Base-by-base conservation (phyloP, 2,113 vertebrate species). In the Perca fluviatilis region DNA sequence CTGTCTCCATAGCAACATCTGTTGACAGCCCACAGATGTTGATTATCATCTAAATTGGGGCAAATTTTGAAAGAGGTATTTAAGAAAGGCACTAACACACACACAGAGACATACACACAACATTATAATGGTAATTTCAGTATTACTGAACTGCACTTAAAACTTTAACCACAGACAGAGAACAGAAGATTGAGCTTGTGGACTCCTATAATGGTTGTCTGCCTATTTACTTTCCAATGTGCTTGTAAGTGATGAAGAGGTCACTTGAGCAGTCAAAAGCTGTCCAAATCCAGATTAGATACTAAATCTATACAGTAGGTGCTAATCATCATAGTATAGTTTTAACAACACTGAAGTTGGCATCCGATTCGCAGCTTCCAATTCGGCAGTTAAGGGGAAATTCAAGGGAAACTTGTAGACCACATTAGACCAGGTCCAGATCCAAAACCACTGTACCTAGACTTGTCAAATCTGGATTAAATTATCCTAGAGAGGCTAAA, bases 1-100 rank as follows among this genome's bases (percentile, higher is more conserved):
- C 82, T 0, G 77, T 84, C 68, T 80, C 88, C 84, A 89, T 89
- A 64, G 78, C 69, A 80, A 58, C 49, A 70, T 74, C 12, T 85
- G 84, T 84, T 87, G 65, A 79, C 66, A 60, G 25, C 14, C 77
- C 54, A 81, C 57, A 73, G 46, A 43, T 15, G 25, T 8, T 66
- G 54, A 79, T 30, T 36, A 25, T 47, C 33, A 47, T 74, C 18
- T 51, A 14, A 81, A 49, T 27, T 49, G 1, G 13, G 50, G 15
- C 23, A 63, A 77, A 27, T 50, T 61, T 36, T 30, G 6, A 58
- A 65, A 23, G 11, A 6, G 2, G 23, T 25, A 50, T 66, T 66
- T 77, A 14, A 49, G 25, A 74, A 47, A 43, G 9, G 13, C 13
- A 49, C 19, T 3, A 58, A 33, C 58, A 57, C 2, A 30, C 5